These are phyloP conservation scores for Channa argus DNA, from an alignment of 2,113 vertebrate genomes.

Conservation along the genomic window DNA sequence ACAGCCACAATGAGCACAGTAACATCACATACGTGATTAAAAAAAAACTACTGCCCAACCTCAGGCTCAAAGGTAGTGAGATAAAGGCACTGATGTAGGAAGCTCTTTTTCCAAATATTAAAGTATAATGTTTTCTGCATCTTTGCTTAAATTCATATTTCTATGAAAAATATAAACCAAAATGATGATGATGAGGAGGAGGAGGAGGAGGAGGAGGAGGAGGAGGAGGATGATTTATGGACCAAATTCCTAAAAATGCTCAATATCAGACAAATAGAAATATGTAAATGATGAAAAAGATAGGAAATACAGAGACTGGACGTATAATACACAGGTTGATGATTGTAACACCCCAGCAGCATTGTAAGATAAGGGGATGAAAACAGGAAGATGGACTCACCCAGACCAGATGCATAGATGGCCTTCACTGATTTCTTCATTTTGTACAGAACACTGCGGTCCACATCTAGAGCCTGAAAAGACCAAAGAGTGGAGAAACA, in stretches of 20 bases:
- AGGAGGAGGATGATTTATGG: too few relatives aligned
- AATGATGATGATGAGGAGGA: too few relatives aligned
- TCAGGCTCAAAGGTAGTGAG: slow-evolving; percentile 9
- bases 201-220: too few relatives aligned
- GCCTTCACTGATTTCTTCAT: slow-evolving; percentile 99
- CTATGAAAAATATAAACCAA: too few relatives aligned
- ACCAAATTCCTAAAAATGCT: too few relatives aligned
- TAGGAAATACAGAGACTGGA: too few relatives aligned
- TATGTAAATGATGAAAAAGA: too few relatives aligned
- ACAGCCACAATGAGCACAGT: slow-evolving; percentile 56
- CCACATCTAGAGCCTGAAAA: slow-evolving; percentile 94
- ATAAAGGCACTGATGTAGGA: neutral
- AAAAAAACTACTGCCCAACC: neutral
- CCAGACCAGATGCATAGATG: slow-evolving; percentile 95
- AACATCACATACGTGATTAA: neutral
- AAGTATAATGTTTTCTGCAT: neutral
- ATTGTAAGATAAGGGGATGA: neutral
- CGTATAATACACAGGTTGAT: too few relatives aligned
- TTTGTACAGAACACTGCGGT: slow-evolving; percentile 97
- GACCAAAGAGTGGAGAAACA: slow-evolving; percentile 15
- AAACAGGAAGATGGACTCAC: slow-evolving; percentile 83
- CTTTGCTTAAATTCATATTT: neutral
- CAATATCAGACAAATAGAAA: too few relatives aligned
- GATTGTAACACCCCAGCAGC: too few relatives aligned
- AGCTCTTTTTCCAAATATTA: too few relatives aligned